Evolutionary conservation across 2,113 vertebrate species (phyloP), one percentile per base, ranked within the genome.

Genomic region (Myxocyprinus asiaticus): DNA sequence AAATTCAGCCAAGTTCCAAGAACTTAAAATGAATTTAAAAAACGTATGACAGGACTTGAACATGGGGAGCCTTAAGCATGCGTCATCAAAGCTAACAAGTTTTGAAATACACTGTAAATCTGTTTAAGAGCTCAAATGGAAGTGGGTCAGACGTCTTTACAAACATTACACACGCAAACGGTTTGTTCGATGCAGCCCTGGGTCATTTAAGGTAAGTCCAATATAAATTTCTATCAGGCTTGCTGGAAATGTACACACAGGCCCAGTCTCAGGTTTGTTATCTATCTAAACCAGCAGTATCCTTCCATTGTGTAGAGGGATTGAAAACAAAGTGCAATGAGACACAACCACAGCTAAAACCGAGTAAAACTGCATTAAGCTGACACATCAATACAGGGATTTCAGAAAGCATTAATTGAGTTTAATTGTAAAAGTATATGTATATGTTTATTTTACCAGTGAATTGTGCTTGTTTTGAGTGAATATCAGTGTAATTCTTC

Each of bases 71-170:
- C 69, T 74, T 65, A 2, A 78, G 66, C 51, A 79, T 61, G 66
- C 66, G 63, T 82, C 22, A 33, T 33, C 81, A 82, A 70, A 81
- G 83, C 69, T 70, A 87, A 90, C 84, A 12, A 84, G 78, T 79
- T 82, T 58, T 71, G 70, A 82, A 87, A 86, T 80, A 58, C 67
- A 47, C 73, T 77, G 22, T 33, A 89, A 90, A 91, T 89, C 87
- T 86, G 78, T 84, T 88, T 87, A 90, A 85, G 85, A 85, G 85
- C 87, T 91, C 85, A 89, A 78, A 63, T 88, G 77, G 74, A 86
- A 85, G 72, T 87, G 73, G 86, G 83, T 88, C 88, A 89, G 70
- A 85, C 77, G 61, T 79, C 84, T 82, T 81, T 68, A 78, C 75
- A 76, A 68, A 64, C 81, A 76, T 68, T 68, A 82, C 77, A 33